These are phyloP conservation scores for Lochmaea capreae DNA, from an alignment of 2,888 invertebrate genomes.

Conservation along the genomic window DNA sequence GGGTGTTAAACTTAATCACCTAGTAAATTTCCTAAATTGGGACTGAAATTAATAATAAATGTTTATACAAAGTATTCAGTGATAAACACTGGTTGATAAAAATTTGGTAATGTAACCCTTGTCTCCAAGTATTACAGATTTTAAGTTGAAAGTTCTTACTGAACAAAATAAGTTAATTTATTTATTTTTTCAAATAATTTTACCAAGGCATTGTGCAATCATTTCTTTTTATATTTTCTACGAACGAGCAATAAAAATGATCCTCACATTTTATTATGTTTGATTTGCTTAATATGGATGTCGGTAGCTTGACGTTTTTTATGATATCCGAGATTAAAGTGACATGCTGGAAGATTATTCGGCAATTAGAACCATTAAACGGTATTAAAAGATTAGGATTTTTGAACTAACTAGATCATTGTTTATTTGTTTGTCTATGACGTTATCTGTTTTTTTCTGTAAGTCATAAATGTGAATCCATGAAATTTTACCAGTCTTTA, in stretches of 20 bases:
- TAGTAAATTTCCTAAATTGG: no score
- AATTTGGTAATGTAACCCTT: no score
- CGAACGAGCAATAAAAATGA: constrained; percentile 20
- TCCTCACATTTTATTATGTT: constrained; percentile 34
- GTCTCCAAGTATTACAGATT: no score
- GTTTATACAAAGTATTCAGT: no score
- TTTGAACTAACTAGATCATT: constrained; percentile 36
- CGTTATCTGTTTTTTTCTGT: background rate
- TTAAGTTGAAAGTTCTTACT: no score
- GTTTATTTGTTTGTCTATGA: constrained; percentile 28
- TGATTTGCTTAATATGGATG: constrained; percentile 42
- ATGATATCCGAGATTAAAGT: constrained; percentile 43
- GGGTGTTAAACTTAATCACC: no score
- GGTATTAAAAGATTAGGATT: constrained; percentile 44
- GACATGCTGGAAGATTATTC: constrained; percentile 42
- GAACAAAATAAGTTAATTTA: no score
- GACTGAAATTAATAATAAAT: no score
- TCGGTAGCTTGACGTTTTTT: constrained; percentile 47
- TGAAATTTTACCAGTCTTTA: background rate
- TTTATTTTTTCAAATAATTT: no score
- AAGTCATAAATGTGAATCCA: constrained; percentile 7
- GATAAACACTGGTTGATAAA: no score
- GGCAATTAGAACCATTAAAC: constrained; percentile 39
- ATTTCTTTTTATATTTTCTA: constrained; percentile 15
- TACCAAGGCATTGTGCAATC: constrained; percentile 18